phyloP scores from a whole-genome alignment of 2,888 invertebrate genomes.

The Temnothorax rugatulus region DNA sequence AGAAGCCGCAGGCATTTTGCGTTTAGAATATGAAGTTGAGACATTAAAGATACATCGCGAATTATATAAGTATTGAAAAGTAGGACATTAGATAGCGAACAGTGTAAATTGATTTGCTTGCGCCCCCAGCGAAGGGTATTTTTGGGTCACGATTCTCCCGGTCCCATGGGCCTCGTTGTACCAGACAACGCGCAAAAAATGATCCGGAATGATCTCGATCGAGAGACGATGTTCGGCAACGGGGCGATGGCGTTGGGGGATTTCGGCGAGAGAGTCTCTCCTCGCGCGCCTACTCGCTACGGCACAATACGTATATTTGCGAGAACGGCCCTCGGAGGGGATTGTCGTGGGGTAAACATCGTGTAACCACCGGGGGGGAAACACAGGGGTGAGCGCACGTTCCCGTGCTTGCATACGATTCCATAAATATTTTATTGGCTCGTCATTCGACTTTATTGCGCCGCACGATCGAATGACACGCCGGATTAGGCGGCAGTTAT shows the following conservation, averaged over 20 bases:
- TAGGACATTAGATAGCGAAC: conserved; percentile 10
- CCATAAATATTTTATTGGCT: conserved; percentile 86
- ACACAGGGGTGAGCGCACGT: conserved; percentile 69
- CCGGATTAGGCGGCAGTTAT: conserved; percentile 70
- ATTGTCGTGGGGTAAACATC: conserved; percentile 83
- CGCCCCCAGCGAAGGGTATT: not conserved
- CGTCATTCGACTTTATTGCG: conserved; percentile 84
- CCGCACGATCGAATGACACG: conserved; percentile 79
- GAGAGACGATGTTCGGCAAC: conserved; percentile 18
- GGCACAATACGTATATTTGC: conserved; percentile 57
- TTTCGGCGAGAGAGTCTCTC: conserved; percentile 54
- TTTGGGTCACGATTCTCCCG: not conserved
- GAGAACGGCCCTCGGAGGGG: conserved; percentile 71
- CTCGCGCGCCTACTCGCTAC: conserved; percentile 44
- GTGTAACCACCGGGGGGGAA: conserved; percentile 84
- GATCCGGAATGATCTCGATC: conserved; percentile 57
- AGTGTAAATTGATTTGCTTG: conserved; percentile 22
- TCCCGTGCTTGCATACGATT: conserved; percentile 76
- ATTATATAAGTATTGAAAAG: conserved; percentile 7
- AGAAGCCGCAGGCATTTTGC: not conserved
- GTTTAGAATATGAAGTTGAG: not conserved
- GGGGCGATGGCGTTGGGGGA: conserved; percentile 46
- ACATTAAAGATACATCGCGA: not conserved
- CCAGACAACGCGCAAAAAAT: conserved; percentile 54
- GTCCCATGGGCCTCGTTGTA: conserved; percentile 31